These are phyloP conservation scores for Dasypolia templi DNA, from an alignment of 2,888 invertebrate species.

Conservation along the genomic window DNA sequence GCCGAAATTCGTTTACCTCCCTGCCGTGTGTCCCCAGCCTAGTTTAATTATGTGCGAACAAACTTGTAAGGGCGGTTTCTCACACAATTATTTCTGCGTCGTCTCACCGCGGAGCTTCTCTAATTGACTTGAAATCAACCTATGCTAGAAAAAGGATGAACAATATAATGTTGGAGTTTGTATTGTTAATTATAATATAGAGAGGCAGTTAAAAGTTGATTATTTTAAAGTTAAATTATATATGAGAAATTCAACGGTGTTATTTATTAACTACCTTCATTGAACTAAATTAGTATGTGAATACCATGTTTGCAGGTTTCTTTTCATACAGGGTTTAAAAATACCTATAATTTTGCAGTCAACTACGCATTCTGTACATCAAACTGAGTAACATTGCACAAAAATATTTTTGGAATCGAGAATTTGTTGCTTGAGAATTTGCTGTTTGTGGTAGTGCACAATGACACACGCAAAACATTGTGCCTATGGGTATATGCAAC, in stretches of 20 bases:
- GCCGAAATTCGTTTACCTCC: constrained; percentile 33
- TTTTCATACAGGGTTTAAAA: neutral
- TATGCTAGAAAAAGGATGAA: constrained; percentile 12
- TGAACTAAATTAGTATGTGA: neutral
- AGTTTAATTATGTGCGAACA: constrained; percentile 47
- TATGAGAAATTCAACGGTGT: too few species aligned
- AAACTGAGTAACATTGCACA: too few species aligned
- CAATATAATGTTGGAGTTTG: constrained; percentile 12
- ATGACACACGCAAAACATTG: too few species aligned
- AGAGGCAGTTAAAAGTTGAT: neutral
- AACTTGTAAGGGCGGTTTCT: constrained; percentile 25
- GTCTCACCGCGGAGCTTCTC: constrained; percentile 8
- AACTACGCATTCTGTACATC: too few species aligned
- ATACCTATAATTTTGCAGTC: too few species aligned
- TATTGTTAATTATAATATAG: constrained; percentile 8
- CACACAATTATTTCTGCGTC: constrained; percentile 40
- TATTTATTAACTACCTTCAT: too few species aligned
- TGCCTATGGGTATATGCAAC: too few species aligned
- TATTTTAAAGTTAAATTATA: neutral
- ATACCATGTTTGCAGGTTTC: neutral
- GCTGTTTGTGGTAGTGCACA: too few species aligned
- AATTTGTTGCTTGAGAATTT: too few species aligned
- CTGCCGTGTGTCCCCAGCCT: constrained; percentile 18
- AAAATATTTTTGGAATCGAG: too few species aligned
- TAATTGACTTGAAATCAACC: constrained; percentile 45